phyloP scores from a whole-genome alignment of 1,140 invertebrate species.

The Sminthurides bifidus region DNA sequence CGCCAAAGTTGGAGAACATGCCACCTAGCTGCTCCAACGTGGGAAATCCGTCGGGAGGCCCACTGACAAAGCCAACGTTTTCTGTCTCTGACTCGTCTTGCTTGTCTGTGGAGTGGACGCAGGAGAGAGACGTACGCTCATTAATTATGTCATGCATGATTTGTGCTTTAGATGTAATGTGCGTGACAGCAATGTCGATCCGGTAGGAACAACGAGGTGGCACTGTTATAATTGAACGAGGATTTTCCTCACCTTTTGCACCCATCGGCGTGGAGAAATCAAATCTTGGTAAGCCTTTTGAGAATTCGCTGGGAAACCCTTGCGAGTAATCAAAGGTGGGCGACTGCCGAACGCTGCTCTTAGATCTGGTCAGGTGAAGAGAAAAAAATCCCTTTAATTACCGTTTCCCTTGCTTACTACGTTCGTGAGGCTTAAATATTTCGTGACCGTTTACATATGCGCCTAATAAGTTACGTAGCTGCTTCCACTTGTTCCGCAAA shows the following conservation, averaged over 20 bases:
- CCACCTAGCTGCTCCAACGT: slow-evolving; percentile 15
- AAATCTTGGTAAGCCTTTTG: slow-evolving; percentile 24
- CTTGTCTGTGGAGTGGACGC: not conserved
- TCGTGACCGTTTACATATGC: too few relatives aligned
- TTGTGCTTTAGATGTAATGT: not conserved
- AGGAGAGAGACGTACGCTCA: not conserved
- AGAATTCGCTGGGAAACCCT: slow-evolving; percentile 22
- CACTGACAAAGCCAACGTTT: slow-evolving; percentile 23
- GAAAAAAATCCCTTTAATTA: too few relatives aligned
- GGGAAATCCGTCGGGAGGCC: slow-evolving; percentile 26
- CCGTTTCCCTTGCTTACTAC: too few relatives aligned
- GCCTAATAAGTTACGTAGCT: too few relatives aligned
- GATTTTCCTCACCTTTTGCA: slow-evolving; percentile 7
- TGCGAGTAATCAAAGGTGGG: slow-evolving; percentile 14
- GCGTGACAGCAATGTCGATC: not conserved
- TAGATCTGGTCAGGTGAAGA: too few relatives aligned
- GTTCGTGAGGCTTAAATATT: too few relatives aligned
- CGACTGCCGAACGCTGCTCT: not conserved
- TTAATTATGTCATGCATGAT: not conserved
- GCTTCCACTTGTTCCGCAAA: too few relatives aligned
- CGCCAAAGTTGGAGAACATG: slow-evolving; percentile 17
- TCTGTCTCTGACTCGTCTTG: slow-evolving; percentile 9
- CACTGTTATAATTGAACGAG: not conserved
- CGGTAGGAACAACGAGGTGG: not conserved
- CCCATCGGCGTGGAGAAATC: slow-evolving; percentile 22